These are phyloP conservation scores for Nasua narica DNA, from an alignment of 2,797 vertebrate species.

Conservation along the genomic window DNA sequence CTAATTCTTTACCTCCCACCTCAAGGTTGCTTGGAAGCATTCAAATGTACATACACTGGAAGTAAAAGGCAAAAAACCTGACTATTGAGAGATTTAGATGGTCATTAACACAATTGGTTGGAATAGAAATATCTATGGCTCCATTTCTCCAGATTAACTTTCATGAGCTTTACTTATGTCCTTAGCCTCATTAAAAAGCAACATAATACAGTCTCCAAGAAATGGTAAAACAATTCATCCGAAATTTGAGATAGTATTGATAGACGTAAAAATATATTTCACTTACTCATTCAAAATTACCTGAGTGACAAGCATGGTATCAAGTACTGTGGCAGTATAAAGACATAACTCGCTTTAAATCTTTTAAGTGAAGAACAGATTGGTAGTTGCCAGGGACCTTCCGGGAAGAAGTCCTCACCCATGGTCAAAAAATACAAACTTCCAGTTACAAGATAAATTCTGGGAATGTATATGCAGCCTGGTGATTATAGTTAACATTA, in stretches of 20 bases:
- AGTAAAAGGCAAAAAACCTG: not conserved
- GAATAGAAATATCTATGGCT: not conserved
- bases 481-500: not conserved
- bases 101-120: not conserved
- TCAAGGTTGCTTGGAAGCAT: not conserved
- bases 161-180: not conserved
- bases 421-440: not conserved
- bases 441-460: not conserved
- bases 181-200: not conserved
- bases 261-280: not conserved
- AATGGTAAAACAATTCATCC: not conserved
- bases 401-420: not conserved
- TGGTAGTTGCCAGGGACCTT: not conserved
- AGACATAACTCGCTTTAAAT: not conserved
- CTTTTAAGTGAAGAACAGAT: not conserved
- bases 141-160: not conserved
- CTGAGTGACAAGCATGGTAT: not conserved
- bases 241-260: not conserved
- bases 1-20: not conserved
- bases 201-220: not conserved
- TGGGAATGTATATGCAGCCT: not conserved
- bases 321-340: not conserved
- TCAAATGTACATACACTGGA: not conserved
- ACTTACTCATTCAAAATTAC: not conserved
- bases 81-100: not conserved